Evolutionary conservation across 2,797 vertebrate species (phyloP), one percentile per base, ranked within the genome.

Genomic region (Nyctalus aviator): DNA sequence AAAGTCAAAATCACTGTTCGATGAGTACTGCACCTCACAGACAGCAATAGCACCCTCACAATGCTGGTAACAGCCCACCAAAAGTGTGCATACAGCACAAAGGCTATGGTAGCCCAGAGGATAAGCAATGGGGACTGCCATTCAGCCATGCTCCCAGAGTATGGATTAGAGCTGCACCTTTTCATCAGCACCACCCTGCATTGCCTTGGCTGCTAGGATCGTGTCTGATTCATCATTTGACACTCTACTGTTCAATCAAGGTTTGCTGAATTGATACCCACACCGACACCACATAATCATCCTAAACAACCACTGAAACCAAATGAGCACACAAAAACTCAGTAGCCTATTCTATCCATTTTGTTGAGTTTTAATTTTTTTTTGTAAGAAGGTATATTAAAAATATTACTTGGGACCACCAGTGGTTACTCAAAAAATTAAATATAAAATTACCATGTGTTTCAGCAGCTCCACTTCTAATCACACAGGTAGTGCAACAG

Each of bases 361-460:
- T 46, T 93, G 64, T 46, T 62, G 15, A 27, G 57, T 48, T 84
- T 64, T n/a, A 53, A 62, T 13, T 30, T 93, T 62, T 35, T 68
- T 62, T 81, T 69, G 72, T 78, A 82, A 57, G 57, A 87, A 75
- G 4, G 6, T 57, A 68, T 37, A 75, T 86, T 72, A 15, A 44
- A 89, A 71, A 75, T 81, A 18, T 50, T 53, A 77, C 62, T 83
- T 73, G 71, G 32, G 72, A 68, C 46, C 30, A 50, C 23, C 62
- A 3, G 9, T 35, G 9, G 12, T 64, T 90, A 59, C 62, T 64
- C 35, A 90, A 84, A 81, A 73, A 79, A 9, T 90, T 89, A 89
- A 82, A 41, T 64, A 53, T 25, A 94, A 17, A 92, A 71, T 79
- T 68, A 46, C 30, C 69, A 35, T 8, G 27, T n/a, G 48, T 68